Evolutionary conservation across 2,113 vertebrate genomes (phyloP), one percentile per base, ranked within the genome.

Genomic region (Condylura cristata): DNA sequence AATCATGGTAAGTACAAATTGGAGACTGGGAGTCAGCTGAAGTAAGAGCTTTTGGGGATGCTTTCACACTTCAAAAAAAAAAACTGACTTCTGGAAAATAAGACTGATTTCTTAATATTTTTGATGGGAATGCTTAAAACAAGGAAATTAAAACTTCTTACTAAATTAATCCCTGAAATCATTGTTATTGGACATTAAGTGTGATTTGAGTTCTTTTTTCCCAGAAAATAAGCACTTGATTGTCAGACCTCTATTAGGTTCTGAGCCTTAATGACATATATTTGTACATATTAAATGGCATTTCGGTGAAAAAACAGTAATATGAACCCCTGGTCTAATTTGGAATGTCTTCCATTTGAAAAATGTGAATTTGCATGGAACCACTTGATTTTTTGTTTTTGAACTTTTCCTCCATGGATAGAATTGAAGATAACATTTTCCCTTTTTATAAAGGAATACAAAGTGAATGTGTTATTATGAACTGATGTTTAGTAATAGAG

Each of bases 401-500:
- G 81, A 72, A 24, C 95, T 60, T 75, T n/a, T 70, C 63, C n/a
- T 60, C 48, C 48, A 93, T 74, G 95, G 68, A 71, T 95, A 93
- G 93, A 93, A 68, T 70, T 95, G 48, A 95, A 94, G 80, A 46
- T 96, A 95, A 83, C 86, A 60, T 71, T 97, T 95, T 71, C 95
- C 51, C 89, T 97, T 97, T 96, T 32, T 78, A 56, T 97, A 95
- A 97, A 98, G 70, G 90, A 97, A 89, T 93, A 96, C 91, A 98
- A 97, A 95, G 93, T 87, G 72, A 96, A 91, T 87, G 78, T 94
- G 60, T 97, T 96, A 68, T 86, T 95, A 91, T 98, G 96, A 96
- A 95, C 97, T 95, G 94, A 85, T 96, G 48, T 80, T 97, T 97
- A 97, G 97, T 93, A 76, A 63, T 97, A 97, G 91, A 97, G 96